Conservation (phyloP, 2,797 vertebrate genomes). For the Poeciliopsis turneri region DNA sequence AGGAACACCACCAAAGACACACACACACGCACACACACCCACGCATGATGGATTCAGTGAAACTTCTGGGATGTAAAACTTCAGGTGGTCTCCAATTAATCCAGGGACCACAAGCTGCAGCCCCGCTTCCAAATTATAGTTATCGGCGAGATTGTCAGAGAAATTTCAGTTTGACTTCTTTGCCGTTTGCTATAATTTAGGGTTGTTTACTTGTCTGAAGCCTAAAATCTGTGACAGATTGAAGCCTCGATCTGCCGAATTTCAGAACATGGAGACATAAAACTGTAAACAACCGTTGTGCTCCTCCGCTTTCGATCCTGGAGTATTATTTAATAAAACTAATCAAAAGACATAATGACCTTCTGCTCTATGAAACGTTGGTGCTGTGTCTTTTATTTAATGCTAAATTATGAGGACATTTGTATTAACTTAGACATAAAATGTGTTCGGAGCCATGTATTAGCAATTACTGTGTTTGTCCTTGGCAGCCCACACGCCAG, state of each 20-base stretch:
- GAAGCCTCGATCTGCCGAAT: not conserved
- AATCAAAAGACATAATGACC: not conserved
- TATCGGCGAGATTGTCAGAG: constrained; percentile 28
- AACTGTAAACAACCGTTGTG: not conserved
- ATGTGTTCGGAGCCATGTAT: constrained; percentile 27
- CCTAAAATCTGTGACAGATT: constrained; percentile 10
- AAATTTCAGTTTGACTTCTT: constrained; percentile 25
- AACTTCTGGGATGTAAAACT: constrained; percentile 26
- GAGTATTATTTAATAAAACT: constrained; percentile 1
- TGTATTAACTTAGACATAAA: constrained; percentile 32
- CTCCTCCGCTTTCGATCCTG: not conserved
- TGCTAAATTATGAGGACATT: constrained; percentile 9
- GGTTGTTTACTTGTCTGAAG: constrained; percentile 23
- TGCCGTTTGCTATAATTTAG: constrained; percentile 9
- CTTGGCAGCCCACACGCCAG: constrained; percentile 92
- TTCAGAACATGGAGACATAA: not conserved
- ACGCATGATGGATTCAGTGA: constrained; percentile 15
- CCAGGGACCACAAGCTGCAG: constrained; percentile 17
- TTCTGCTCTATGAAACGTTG: not conserved
- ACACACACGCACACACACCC: not conserved
- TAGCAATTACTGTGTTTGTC: constrained; percentile 51
- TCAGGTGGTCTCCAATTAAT: constrained; percentile 40
- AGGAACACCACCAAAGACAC: constrained; percentile 1
- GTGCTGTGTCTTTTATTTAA: constrained; percentile 4
- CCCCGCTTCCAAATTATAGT: constrained; percentile 30